These are phyloP conservation scores for Corvus cornix DNA, from an alignment of 2,113 vertebrate species.

Conservation along the genomic window DNA sequence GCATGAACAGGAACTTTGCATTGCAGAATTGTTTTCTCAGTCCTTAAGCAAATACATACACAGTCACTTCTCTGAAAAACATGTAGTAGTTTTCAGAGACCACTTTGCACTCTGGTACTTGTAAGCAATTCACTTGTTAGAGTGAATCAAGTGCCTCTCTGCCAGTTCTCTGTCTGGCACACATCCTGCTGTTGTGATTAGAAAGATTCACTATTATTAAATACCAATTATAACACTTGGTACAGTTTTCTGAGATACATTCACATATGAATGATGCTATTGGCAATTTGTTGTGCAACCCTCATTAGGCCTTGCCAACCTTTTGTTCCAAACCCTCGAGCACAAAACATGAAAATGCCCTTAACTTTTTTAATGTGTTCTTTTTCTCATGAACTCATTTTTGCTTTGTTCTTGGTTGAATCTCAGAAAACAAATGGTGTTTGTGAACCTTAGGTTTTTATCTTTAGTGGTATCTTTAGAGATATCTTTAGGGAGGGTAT, in stretches of 20 bases:
- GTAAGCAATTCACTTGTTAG: background rate
- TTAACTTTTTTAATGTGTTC: background rate
- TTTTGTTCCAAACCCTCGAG: background rate
- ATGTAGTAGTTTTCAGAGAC: background rate
- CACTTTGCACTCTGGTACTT: background rate
- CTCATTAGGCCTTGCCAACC: background rate
- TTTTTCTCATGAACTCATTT: background rate
- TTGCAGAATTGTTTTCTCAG: background rate
- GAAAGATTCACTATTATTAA: conserved; percentile 17
- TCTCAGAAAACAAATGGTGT: background rate
- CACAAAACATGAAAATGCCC: background rate
- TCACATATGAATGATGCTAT: background rate
- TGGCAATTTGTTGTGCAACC: background rate
- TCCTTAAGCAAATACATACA: background rate
- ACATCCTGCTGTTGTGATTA: conserved; percentile 35
- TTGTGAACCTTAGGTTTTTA: background rate
- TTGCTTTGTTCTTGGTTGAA: background rate
- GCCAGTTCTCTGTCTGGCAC: background rate
- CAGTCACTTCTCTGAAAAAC: background rate
- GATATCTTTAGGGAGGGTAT: background rate
- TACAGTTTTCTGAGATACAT: conserved; percentile 2
- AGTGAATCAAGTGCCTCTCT: conserved; percentile 14
- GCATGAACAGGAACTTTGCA: background rate
- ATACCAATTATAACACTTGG: conserved; percentile 12
- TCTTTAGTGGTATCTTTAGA: background rate